Evolutionary conservation across 2,888 invertebrate species (phyloP), one percentile per base, ranked within the genome.

Genomic region (Tortricodes alternella): DNA sequence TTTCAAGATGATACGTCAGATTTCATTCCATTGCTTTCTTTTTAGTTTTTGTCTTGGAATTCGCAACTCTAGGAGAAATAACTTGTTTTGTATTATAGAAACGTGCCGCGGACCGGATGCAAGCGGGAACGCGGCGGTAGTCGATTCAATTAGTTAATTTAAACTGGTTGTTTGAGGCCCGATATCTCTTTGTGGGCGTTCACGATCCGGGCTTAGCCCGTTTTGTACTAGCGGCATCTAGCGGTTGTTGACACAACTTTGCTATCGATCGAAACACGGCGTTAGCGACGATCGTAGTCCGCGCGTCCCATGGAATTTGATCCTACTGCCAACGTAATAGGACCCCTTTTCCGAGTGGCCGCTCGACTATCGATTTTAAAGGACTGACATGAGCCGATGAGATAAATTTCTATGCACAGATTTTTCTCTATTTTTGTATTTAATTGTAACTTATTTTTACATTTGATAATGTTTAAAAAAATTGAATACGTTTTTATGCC

Each of bases 391-490:
- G 61, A 65, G 64, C 68, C 69, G 70, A 68, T 74, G 73, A 73
- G 73, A 75, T 79, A 78, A 77, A 80, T 83, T 78, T 84, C 78
- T 83, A 80, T 76, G 78, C 78, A 59, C 74, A 71, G 74, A 74
- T 68, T 63, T 65, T 61, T 59, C 62, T 59, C 58, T 52, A 43
- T 41, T 67, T 53, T 58, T 58, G 59, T 58, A 62, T 53, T 60
- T 61, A 59, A 59, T 29, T 59, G 62, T 66, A 64, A 67, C 65
- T 52, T 53, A 46, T 49, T 50, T 50, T 38, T 39, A 52, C 38
- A 67, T 72, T 71, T 65, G 63, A 58, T 62, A 62, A 44, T 57
- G 44, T 50, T 62, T 27, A 44, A 44, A 62, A 66, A 62, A 60
- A 62, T 53, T 58, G 64, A 65, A 68, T 64, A 62, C 66, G 61